These are phyloP conservation scores for Thymelicus lineola DNA, from an alignment of 2,888 invertebrate species.

Conservation along the genomic window DNA sequence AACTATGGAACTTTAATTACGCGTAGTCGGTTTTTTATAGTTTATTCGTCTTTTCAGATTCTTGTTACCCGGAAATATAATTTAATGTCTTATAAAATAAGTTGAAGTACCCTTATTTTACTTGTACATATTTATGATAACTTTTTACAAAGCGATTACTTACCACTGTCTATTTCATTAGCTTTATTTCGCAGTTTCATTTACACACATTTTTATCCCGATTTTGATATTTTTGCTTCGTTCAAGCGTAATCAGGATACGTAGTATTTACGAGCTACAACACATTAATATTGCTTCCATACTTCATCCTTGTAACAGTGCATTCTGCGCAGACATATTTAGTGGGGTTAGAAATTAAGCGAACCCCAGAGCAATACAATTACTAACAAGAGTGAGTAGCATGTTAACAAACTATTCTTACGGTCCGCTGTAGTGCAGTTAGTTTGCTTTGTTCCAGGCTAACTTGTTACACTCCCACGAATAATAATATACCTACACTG, in stretches of 20 bases:
- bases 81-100: too few species aligned
- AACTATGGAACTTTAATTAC: too few species aligned
- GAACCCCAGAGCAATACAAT: constrained; percentile 40
- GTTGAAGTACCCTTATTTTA: too few species aligned
- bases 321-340: constrained; percentile 37
- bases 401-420: constrained; percentile 49
- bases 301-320: constrained; percentile 27
- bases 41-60: too few species aligned
- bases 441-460: constrained; percentile 48
- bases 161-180: background rate
- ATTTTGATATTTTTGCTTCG: background rate
- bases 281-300: constrained; percentile 22
- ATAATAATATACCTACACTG: constrained; percentile 2
- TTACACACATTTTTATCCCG: background rate
- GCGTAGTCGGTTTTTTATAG: too few species aligned
- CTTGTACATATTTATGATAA: too few species aligned
- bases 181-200: background rate
- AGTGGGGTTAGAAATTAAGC: constrained; percentile 36
- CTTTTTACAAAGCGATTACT: too few species aligned
- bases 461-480: constrained; percentile 46
- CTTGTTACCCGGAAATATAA: too few species aligned
- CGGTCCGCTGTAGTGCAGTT: constrained; percentile 41
- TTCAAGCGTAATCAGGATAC: background rate
- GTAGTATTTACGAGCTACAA: constrained; percentile 15
- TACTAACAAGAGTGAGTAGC: constrained; percentile 47